Base-by-base conservation (phyloP, 2,797 vertebrate species). In the Manis crassicaudata region DNA sequence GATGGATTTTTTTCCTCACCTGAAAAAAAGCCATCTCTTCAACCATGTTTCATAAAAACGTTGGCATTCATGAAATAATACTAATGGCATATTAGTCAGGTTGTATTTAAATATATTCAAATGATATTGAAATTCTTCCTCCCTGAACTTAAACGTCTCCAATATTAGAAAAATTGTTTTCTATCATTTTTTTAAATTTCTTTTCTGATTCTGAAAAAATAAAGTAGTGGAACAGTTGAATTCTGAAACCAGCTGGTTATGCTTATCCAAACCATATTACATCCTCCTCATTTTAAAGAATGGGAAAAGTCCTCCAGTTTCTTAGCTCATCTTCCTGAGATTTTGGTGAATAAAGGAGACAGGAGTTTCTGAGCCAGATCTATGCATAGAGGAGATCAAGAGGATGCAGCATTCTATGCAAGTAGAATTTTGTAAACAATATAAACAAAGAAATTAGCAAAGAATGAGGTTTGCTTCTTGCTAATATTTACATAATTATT, bases 391-490 rank as follows among this genome's bases (percentile, higher is more conserved):
- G 72, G 63, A 86, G 81, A 83, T n/a, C 60, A n/a, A 76, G n/a
- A 96, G 91, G 58, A 73, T 80, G 88, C 87, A 81, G 8, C 73
- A 58, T 90, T 93, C n/a, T 94, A 27, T 90, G 29, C 54, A 95
- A 60, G 79, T 93, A 95, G n/a, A 76, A 89, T 65, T 89, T 96
- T 27, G 21, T 94, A 68, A 95, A 63, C 80, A 85, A 80, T 50
- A 20, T 94, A 65, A 76, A 84, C 14, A 85, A 96, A 87, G 23
- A 92, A 87, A 46, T 97, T 92, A 88, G 52, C 32, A 83, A 95
- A 86, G 13, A 12, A 70, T 37, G 63, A 65, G 58, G 21, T 21
- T 93, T 90, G 6, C 70, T 95, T 81, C 21, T 46, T 95, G 76
- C 62, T 95, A 80, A 32, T 94, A 79, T 25, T 43, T 9, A 27